Evolutionary conservation across 2,113 vertebrate genomes (phyloP).

Genomic region (Chloropsis cyanopogon): DNA sequence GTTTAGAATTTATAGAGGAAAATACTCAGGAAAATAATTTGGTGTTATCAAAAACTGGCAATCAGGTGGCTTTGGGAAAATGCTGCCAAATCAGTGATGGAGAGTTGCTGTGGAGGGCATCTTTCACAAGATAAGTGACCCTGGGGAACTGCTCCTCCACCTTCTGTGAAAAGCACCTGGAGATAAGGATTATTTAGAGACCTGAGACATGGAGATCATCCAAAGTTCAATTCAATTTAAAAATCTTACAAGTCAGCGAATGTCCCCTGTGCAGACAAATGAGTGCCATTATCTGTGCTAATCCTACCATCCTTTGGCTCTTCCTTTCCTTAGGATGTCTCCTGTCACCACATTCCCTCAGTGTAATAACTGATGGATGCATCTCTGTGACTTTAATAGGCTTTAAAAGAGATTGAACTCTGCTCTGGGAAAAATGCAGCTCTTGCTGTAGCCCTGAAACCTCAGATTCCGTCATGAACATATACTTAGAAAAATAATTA

Average conservation of each 20-base stretch:
- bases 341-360: not conserved
- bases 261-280: not conserved
- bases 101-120: not conserved
- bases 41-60: not conserved
- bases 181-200: not conserved
- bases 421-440: not conserved
- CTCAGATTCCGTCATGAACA: not conserved
- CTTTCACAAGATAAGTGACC: not conserved
- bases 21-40: not conserved
- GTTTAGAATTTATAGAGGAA: not conserved
- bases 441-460: not conserved
- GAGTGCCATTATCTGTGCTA: not conserved
- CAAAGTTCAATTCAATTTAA: slow-evolving; percentile 9
- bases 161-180: not conserved
- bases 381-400: not conserved
- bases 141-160: not conserved
- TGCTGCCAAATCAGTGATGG: not conserved
- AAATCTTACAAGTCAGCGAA: not conserved
- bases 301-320: not conserved
- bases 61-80: not conserved
- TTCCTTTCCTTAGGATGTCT: not conserved
- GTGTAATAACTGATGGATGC: not conserved
- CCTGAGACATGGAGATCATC: not conserved
- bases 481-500: not conserved
- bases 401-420: not conserved